A percentile compares a stretch with the other conserved stretches of the same genome.
These are phyloP conservation scores for Metacarcinus magister DNA, from an alignment of 2,888 invertebrate genomes.

Conservation along the genomic window DNA sequence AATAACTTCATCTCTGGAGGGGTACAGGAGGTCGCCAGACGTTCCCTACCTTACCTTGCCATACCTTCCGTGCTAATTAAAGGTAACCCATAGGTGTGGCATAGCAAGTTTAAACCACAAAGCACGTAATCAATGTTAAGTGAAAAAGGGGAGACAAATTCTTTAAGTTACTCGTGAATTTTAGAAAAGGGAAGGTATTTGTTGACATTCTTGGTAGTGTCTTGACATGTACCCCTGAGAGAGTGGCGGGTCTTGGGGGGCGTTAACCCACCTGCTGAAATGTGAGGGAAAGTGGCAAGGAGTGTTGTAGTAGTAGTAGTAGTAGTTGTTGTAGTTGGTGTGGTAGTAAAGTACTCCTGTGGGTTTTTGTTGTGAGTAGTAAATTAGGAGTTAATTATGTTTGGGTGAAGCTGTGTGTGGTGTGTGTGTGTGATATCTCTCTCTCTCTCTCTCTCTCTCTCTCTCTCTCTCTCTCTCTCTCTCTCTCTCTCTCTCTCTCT, in stretches of 20 bases:
- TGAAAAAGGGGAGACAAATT: no score
- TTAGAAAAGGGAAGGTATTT: neutral
- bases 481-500: neutral
- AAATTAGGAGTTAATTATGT: neutral
- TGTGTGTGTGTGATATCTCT: neutral
- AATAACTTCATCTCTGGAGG: neutral
- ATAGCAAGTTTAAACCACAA: no score
- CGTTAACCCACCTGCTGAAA: neutral
- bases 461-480: neutral
- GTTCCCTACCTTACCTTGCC: neutral
- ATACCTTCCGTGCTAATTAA: neutral
- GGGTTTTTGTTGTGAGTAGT: neutral
- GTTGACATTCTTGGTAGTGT: neutral
- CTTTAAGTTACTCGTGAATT: no score
- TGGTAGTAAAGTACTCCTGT: neutral
- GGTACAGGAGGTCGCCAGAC: neutral
- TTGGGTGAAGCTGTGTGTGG: neutral
- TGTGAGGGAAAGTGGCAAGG: neutral
- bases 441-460: slow-evolving; percentile 1
- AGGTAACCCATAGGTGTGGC: neutral
- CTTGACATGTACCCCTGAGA: neutral
- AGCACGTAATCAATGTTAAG: no score
- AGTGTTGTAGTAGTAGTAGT: no score
- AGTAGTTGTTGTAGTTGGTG: no score
- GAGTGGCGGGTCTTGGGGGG: neutral